Percentiles rank a stretch among this genome's conserved stretches.
Conservation (phyloP, 2,797 vertebrate species). For the Erithacus rubecula region DNA sequence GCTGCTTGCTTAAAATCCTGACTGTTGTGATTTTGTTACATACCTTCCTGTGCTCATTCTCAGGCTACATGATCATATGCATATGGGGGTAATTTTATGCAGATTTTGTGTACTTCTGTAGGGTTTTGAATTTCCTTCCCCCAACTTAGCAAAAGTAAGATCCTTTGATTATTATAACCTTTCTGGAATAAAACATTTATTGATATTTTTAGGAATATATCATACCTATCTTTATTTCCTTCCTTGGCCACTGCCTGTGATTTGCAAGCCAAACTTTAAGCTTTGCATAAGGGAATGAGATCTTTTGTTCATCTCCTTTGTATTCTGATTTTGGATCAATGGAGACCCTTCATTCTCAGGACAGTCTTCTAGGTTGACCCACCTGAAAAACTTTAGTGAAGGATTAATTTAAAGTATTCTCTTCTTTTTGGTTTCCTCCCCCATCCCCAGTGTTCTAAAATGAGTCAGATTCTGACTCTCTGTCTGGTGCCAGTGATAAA, state of each 20-base stretch:
- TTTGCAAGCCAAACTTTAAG: neutral
- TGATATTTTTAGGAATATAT: neutral
- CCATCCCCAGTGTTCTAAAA: neutral
- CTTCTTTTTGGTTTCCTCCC: neutral
- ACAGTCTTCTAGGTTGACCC: neutral
- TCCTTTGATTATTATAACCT: neutral
- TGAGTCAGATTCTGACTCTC: conserved; percentile 14
- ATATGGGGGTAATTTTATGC: neutral
- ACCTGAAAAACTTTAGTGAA: neutral
- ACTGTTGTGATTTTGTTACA: neutral
- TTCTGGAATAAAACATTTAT: neutral
- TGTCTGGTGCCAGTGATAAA: conserved; percentile 21
- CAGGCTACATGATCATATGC: neutral
- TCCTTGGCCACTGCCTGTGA: neutral
- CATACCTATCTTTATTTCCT: neutral
- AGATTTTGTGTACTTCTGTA: neutral
- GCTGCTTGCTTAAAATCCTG: neutral
- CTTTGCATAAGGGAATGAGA: neutral
- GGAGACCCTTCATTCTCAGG: neutral
- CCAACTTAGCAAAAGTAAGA: neutral
- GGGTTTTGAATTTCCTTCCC: neutral
- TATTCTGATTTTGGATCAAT: neutral
- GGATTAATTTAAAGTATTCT: neutral
- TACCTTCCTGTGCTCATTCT: neutral
- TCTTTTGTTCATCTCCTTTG: neutral